Base-by-base conservation (phyloP, 2,797 vertebrate species). In the Craterocephalus amniculus region DNA sequence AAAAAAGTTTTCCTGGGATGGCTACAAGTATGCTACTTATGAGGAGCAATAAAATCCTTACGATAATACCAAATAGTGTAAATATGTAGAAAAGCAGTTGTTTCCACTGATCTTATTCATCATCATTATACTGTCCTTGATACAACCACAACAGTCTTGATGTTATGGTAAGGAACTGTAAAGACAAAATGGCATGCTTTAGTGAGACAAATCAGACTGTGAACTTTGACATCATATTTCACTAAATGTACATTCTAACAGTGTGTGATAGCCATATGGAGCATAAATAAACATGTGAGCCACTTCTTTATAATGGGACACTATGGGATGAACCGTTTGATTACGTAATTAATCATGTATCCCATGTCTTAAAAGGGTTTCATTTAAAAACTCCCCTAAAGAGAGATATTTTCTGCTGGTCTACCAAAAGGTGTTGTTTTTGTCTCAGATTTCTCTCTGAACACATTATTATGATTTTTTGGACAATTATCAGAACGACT, bases 201-300 rank as follows among this genome's bases (percentile, higher is more conserved):
- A 27, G 12, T 13, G 26, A 29, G 26, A 16, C 16, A 54, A 54
- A 12, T 29, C 6, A 14, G 10, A 10, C 5, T 49, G 3, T 49
- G 48, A 24, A 49, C 48, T 49, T 49, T 29, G 51, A 12, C 51
- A 54, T 16, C 51, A 54, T 54, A 49, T 49, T 22, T 49, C 48
- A 49, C 22, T 49, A 49, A 48, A n/a, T 10, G 1, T 48, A 48
- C 8, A 2, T 20, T 48, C 43, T n/a, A n/a, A n/a, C 8, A 7
- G 8, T n/a, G 20, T n/a, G n/a, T n/a, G n/a, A n/a, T n/a, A 61
- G 10, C 18, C 4, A 51, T 51, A 26, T 13, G 10, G n/a, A 51
- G 4, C 49, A 26, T 24, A 26, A 13, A 13, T 51, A 12, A 13
- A 54, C 16, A 14, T 14, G 27, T 14, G 26, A 54, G 26, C 27